Conservation (phyloP, 1,140 invertebrate species). For the Drosophila nigromelanica region DNA sequence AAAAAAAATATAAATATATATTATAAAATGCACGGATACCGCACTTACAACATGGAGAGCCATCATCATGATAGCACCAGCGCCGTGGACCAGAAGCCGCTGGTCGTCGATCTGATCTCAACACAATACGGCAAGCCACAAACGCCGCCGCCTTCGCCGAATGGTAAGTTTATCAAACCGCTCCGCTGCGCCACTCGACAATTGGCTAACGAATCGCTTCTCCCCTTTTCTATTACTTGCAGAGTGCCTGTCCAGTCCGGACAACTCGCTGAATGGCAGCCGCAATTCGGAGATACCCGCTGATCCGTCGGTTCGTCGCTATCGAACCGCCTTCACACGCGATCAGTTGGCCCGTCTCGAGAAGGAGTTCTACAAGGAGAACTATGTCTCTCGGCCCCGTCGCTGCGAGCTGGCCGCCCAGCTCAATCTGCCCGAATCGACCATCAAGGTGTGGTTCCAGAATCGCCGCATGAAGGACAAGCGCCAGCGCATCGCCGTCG, state of each 20-base stretch:
- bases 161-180: slow-evolving; percentile 65
- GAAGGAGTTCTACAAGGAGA: slow-evolving; percentile 98
- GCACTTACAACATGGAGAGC: slow-evolving; percentile 79
- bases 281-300: slow-evolving; percentile 79
- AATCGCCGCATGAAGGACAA: slow-evolving; percentile 99
- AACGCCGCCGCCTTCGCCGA: slow-evolving; percentile 82
- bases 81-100: slow-evolving; percentile 74
- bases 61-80: slow-evolving; percentile 68
- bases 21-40: slow-evolving; percentile 80
- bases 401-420: slow-evolving; percentile 97
- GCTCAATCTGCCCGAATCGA: slow-evolving; percentile 97
- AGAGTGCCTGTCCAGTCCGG: slow-evolving; percentile 84
- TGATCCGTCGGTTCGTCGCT: slow-evolving; percentile 92
- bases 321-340: slow-evolving; percentile 98
- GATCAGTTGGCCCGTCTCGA: slow-evolving; percentile 97
- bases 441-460: slow-evolving; percentile 99
- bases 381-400: slow-evolving; percentile 97
- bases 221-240: slow-evolving; percentile 34
- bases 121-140: slow-evolving; percentile 80
- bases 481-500: slow-evolving; percentile 94
- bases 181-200: not conserved
- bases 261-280: slow-evolving; percentile 75
- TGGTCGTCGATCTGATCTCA: slow-evolving; percentile 79
- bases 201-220: slow-evolving; percentile 35
- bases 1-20: not conserved